Evolutionary conservation across 2,113 vertebrate species (phyloP).

Genomic region (Coregonus clupeaformis): DNA sequence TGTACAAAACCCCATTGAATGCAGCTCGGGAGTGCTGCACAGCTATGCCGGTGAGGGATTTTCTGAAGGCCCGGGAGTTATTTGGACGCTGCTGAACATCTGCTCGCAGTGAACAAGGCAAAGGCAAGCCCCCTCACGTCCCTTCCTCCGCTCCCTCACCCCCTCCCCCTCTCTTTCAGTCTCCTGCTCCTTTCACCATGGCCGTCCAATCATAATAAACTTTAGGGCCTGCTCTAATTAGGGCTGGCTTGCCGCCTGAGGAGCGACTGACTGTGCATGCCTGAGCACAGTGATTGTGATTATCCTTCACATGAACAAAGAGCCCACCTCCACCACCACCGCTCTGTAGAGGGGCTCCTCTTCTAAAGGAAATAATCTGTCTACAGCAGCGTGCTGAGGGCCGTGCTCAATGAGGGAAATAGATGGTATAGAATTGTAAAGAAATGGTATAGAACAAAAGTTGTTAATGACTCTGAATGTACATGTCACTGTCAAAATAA

Average conservation of each 20-base stretch:
- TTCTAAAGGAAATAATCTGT: background rate
- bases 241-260: background rate
- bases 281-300: background rate
- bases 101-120: background rate
- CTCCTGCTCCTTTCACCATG: background rate
- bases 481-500: too few species aligned
- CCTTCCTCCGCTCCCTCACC: background rate
- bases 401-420: background rate
- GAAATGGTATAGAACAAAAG: background rate
- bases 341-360: background rate
- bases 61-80: background rate
- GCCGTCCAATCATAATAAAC: conserved; percentile 4
- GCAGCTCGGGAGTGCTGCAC: background rate
- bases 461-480: too few species aligned
- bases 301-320: background rate
- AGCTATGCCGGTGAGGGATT: background rate
- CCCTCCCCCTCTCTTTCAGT: background rate
- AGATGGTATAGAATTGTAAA: background rate
- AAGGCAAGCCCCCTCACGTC: conserved; percentile 1
- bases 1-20: conserved; percentile 1
- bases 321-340: background rate
- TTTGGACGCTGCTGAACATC: background rate
- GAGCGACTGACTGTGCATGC: background rate
- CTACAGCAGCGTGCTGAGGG: background rate
- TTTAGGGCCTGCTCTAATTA: background rate